Percentiles rank a stretch among this genome's conserved stretches.
These are phyloP conservation scores for Dicycla oo DNA, from an alignment of 2,888 invertebrate species.

Conservation along the genomic window DNA sequence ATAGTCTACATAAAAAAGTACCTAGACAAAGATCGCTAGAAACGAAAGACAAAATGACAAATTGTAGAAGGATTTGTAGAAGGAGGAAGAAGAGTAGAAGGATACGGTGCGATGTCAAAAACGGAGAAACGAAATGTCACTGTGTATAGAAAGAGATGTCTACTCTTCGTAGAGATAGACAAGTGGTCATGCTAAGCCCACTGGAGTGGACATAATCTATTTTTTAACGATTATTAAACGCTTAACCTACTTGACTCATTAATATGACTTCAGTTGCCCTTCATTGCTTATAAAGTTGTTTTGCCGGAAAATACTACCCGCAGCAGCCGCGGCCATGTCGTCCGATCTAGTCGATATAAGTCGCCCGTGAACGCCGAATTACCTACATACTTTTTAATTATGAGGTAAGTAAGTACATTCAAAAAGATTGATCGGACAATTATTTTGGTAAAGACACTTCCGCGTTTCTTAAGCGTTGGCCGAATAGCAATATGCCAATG, in stretches of 20 bases:
- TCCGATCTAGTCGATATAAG: constrained; percentile 1
- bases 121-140: too few relatives aligned
- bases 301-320: constrained; percentile 32
- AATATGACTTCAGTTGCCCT: constrained; percentile 35
- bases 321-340: constrained; percentile 5
- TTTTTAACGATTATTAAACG: background rate
- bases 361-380: constrained; percentile 13
- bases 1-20: too few relatives aligned
- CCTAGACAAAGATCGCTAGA: too few relatives aligned
- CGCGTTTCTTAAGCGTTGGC: constrained; percentile 39
- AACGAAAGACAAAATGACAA: too few relatives aligned
- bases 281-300: constrained; percentile 18
- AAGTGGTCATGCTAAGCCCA: too few relatives aligned
- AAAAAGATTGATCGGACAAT: constrained; percentile 34
- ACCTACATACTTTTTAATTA: constrained; percentile 34
- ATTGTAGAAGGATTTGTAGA: too few relatives aligned
- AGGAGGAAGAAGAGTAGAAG: too few relatives aligned
- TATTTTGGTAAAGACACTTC: constrained; percentile 44
- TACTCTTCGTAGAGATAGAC: too few relatives aligned
- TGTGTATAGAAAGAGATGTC: too few relatives aligned
- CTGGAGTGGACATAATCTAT: too few relatives aligned
- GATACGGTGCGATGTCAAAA: too few relatives aligned
- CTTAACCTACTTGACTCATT: constrained; percentile 34
- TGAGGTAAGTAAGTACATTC: constrained; percentile 6
- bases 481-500: constrained; percentile 35